A percentile compares a stretch with the other conserved stretches of the same genome.
Evolutionary conservation across 2,797 vertebrate species (phyloP).

Genomic region (Sarcophilus harrisii): DNA sequence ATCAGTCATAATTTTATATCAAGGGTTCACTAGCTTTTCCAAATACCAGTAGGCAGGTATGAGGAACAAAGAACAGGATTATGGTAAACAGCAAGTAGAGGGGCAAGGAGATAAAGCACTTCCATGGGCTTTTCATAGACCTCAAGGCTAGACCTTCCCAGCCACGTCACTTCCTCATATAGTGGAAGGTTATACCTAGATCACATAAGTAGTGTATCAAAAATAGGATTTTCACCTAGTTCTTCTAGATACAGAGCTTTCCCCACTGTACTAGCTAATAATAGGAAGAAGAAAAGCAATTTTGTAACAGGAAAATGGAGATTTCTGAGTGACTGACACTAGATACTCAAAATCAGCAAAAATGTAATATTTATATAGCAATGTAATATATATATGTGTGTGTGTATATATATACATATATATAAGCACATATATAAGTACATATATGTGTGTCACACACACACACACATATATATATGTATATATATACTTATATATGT

Average conservation of each 20-base stretch:
- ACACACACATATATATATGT: no score
- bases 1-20: background rate
- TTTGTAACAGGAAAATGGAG: background rate
- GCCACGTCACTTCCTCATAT: background rate
- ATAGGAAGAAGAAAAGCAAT: background rate
- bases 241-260: background rate
- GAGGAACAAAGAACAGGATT: background rate
- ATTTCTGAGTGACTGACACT: background rate
- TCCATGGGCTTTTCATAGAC: background rate
- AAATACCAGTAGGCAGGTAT: background rate
- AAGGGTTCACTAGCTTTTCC: background rate
- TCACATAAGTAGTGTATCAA: background rate
- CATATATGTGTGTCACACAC: no score
- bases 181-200: background rate
- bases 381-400: background rate
- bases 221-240: background rate
- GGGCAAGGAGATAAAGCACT: background rate
- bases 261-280: background rate
- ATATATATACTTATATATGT: no score
- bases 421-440: no score
- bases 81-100: background rate
- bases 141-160: background rate
- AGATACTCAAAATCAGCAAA: background rate
- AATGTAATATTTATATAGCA: background rate
- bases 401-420: no score